Evolutionary conservation across 2,888 invertebrate genomes (phyloP), one percentile per base, ranked within the genome.

Genomic region (Caenorhabditis macrosperma): DNA sequence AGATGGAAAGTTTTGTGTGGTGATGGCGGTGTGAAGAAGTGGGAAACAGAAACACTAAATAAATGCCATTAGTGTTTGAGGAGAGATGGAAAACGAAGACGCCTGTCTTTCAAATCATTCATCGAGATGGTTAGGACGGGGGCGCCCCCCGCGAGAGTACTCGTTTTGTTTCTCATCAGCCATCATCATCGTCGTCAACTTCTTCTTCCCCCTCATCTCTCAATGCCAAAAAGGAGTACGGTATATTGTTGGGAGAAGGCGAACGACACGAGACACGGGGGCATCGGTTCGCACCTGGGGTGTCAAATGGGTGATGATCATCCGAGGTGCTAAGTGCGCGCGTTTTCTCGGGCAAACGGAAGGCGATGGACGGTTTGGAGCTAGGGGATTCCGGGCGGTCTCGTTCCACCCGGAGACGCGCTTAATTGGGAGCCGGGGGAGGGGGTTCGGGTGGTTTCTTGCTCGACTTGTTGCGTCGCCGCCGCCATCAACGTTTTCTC

Each of bases 101-200:
- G 61, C 61, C 52, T 59, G 57, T 64, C 72, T 72, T 72, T 72
- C 72, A 72, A 72, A 72, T 72, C 72, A 72, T 72, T 57, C 72
- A 72, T 72, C 72, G 72, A 72, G 72, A 72, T 66, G 66, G 66
- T 33, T 33, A 54, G 66, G 66, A 54, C 57, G 68, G n/a, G n/a
- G n/a, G n/a, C n/a, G n/a, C n/a, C n/a, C n/a, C 57, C 68, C 61
- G 41, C 46, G 60, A 48, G 63, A 72, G 72, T 72, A 72, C 72
- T 72, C 64, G 57, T 72, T 72, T 63, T 60, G 52, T 41, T 59
- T 38, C 50, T 4, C 33, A 33, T 41, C 57, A 4, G 26, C 30
- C 26, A 24, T 4, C 33, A 33, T 41, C 57, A 4, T 41, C 30
- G 17, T 52, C 59, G 57, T 63, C 72, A 72, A 38, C 57, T 57